These are phyloP conservation scores for Halesus radiatus DNA, from an alignment of 1,140 invertebrate species.

Conservation along the genomic window DNA sequence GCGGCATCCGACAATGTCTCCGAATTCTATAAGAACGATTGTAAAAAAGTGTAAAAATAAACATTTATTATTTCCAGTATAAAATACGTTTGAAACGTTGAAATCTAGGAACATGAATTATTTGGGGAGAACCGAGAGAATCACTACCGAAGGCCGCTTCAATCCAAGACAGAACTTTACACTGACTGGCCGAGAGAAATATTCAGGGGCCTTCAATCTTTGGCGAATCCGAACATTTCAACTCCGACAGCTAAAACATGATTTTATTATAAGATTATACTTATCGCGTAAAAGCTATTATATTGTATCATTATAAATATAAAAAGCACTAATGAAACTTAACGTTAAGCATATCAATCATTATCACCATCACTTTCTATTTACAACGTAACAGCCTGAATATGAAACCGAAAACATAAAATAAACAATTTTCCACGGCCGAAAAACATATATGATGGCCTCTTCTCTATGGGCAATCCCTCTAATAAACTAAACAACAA, in stretches of 20 bases:
- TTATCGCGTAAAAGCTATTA: slow-evolving; percentile 37
- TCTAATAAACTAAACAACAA: slow-evolving; percentile 37
- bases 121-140: slow-evolving; percentile 31
- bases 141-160: background rate
- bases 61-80: slow-evolving; percentile 35
- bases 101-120: slow-evolving; percentile 32
- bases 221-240: background rate
- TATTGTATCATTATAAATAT: slow-evolving; percentile 28
- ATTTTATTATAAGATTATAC: slow-evolving; percentile 11
- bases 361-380: slow-evolving; percentile 39
- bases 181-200: background rate
- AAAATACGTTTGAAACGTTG: slow-evolving; percentile 8
- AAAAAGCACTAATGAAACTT: slow-evolving; percentile 45
- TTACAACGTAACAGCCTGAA: slow-evolving; percentile 53
- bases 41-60: slow-evolving; percentile 43
- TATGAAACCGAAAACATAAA: slow-evolving; percentile 42
- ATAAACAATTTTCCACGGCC: slow-evolving; percentile 53
- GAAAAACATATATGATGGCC: slow-evolving; percentile 58
- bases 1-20: slow-evolving; percentile 12
- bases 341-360: slow-evolving; percentile 23
- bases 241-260: background rate
- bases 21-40: slow-evolving; percentile 15
- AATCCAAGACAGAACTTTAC: background rate
- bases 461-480: slow-evolving; percentile 30
- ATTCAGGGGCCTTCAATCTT: background rate